Conservation (phyloP, 2,797 vertebrate species). For the Sebastiscus albofasciatus region DNA sequence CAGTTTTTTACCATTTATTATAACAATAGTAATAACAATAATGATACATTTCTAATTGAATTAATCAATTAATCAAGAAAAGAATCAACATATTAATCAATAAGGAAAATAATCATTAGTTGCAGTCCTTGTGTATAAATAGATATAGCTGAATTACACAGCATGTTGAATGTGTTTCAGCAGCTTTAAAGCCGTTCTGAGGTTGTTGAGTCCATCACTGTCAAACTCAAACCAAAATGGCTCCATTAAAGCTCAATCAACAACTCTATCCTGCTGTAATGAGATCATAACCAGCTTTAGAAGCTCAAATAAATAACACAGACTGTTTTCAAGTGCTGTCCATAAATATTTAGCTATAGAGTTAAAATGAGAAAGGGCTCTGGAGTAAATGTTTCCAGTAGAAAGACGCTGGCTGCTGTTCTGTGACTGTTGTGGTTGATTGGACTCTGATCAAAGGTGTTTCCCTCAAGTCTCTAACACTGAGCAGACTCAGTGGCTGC, state of each 20-base stretch:
- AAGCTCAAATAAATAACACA: background rate
- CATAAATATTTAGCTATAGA: background rate
- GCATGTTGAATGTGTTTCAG: background rate
- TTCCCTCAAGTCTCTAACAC: background rate
- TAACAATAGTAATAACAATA: too few relatives aligned
- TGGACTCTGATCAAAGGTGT: slow-evolving; percentile 21
- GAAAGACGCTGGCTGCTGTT: background rate
- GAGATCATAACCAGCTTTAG: background rate
- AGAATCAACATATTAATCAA: background rate
- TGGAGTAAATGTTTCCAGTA: background rate
- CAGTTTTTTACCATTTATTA: too few relatives aligned
- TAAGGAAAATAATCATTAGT: background rate
- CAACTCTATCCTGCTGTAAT: background rate
- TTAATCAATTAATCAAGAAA: background rate
- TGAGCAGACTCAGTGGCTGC: slow-evolving; percentile 19
- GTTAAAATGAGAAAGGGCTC: background rate
- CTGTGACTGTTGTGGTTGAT: background rate
- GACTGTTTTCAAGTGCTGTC: background rate
- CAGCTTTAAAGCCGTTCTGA: rapidly evolving
- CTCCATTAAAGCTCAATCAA: background rate
- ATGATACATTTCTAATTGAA: too few relatives aligned
- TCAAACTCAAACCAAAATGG: background rate
- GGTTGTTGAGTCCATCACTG: rapidly evolving
- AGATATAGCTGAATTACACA: background rate
- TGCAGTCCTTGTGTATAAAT: background rate